phyloP scores from a whole-genome alignment of 2,113 vertebrate species.

The Sitta europaea region DNA sequence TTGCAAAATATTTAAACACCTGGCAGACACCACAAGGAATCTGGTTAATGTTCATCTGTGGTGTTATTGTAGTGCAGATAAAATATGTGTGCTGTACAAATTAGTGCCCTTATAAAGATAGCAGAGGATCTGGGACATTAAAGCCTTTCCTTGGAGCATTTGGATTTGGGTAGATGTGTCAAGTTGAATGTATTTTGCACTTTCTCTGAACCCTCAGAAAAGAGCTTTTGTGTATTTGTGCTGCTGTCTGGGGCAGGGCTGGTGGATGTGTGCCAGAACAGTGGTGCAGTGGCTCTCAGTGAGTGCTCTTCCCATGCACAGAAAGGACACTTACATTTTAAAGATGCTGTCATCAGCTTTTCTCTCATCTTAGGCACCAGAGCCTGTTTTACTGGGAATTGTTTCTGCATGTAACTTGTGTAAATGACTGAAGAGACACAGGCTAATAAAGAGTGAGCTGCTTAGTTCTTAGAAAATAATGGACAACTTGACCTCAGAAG shows the following conservation, averaged over 20 bases:
- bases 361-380: neutral
- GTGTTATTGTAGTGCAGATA: neutral
- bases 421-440: neutral
- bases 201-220: slow-evolving; percentile 43
- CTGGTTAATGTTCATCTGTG: slow-evolving; percentile 36
- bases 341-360: neutral
- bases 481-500: neutral
- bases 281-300: neutral
- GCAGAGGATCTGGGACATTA: neutral
- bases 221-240: slow-evolving; percentile 42
- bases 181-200: neutral
- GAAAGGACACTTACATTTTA: neutral
- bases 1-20: slow-evolving; percentile 27
- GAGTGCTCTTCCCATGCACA: neutral
- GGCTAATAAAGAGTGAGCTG: neutral
- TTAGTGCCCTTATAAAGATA: slow-evolving; percentile 24
- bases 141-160: neutral
- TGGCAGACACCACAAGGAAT: neutral
- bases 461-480: neutral
- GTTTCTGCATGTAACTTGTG: neutral
- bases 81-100: neutral
- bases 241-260: slow-evolving; percentile 29
- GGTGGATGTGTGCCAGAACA: slow-evolving; percentile 35
- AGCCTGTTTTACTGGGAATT: neutral
- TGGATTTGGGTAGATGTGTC: neutral